A percentile compares a stretch with the other conserved stretches of the same genome.
phyloP scores from a whole-genome alignment of 1,140 invertebrate species.

The Cyclargus thomasi region DNA sequence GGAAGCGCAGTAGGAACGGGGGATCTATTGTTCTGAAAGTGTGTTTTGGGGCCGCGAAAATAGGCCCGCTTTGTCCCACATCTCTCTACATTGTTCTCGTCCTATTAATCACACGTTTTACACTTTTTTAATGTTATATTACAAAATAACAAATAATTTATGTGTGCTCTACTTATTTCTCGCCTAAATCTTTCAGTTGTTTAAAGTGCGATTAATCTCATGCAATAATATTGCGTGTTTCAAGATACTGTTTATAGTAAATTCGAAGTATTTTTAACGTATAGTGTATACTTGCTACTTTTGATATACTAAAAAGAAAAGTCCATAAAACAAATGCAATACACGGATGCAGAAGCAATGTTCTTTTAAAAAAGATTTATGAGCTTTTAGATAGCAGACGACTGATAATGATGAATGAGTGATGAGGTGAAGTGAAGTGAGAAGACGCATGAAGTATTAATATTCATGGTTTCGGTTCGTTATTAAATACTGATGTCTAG shows the following conservation, averaged over 20 bases:
- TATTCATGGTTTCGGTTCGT: background rate
- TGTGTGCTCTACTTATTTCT: background rate
- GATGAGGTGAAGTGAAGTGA: background rate
- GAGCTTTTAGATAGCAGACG: too few relatives aligned
- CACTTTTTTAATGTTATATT: background rate
- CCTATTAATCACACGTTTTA: background rate
- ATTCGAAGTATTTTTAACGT: too few relatives aligned
- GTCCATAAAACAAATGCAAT: too few relatives aligned
- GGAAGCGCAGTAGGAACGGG: background rate
- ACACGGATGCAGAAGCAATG: too few relatives aligned
- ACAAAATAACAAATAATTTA: background rate
- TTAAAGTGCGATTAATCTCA: background rate
- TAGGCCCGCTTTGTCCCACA: constrained; percentile 1
- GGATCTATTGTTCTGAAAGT: background rate
- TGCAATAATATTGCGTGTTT: too few relatives aligned
- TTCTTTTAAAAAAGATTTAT: too few relatives aligned
- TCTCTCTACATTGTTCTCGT: background rate
- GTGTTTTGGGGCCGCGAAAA: constrained; percentile 5
- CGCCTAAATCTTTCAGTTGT: background rate
- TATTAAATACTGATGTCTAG: background rate
- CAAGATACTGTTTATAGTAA: too few relatives aligned
- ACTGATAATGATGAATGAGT: background rate
- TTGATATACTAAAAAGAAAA: too few relatives aligned
- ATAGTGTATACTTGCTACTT: too few relatives aligned
- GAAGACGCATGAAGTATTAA: background rate